Base-by-base conservation (phyloP, 2,113 vertebrate species). In the Eulacestoma nigropectus region DNA sequence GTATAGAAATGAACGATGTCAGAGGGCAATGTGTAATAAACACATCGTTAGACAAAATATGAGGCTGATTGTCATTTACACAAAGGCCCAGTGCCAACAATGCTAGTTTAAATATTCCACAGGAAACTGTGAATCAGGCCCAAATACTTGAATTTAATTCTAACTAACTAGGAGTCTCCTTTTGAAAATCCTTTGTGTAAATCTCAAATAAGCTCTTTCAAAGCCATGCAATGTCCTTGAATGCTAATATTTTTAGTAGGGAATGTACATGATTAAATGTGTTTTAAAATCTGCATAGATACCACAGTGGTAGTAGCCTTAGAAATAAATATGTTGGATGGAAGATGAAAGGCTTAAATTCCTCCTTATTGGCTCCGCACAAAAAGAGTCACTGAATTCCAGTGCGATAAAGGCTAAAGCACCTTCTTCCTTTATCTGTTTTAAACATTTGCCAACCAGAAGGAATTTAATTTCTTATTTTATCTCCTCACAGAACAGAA, bases 151-250 rank as follows among this genome's bases (percentile, higher is more conserved):
- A 75, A 35, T 74, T 96, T 72, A 70, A 49, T 86, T 82, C 82
- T 72, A n/a, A 39, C 42, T 80, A 83, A 32, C 50, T 46, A n/a
- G 52, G 20, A 84, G 8, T 27, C 25, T n/a, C 56, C 62, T 64
- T 87, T 87, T 72, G 39, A 75, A 92, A 89, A 93, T 81, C 80
- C 52, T 65, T 59, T 78, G 44, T 86, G 53, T 56, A 95, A 91
- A 68, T 89, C 60, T 92, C 39, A 78, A 44, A 62, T 46, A 67
- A 63, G n/a, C 5, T 69, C 27, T 83, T 96, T 85, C 75, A 94
- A 86, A 96, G 41, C 30, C 25, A 16, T 49, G 11, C 13, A 67
- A 10, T 74, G 47, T 63, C 60, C n/a, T 93, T 90, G 79, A 88
- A 84, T 68, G 56, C 5, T 86, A 67, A 59, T 81, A 84, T 75